Conservation (phyloP, 2,797 vertebrate genomes). For the Notolepis coatsorum region DNA sequence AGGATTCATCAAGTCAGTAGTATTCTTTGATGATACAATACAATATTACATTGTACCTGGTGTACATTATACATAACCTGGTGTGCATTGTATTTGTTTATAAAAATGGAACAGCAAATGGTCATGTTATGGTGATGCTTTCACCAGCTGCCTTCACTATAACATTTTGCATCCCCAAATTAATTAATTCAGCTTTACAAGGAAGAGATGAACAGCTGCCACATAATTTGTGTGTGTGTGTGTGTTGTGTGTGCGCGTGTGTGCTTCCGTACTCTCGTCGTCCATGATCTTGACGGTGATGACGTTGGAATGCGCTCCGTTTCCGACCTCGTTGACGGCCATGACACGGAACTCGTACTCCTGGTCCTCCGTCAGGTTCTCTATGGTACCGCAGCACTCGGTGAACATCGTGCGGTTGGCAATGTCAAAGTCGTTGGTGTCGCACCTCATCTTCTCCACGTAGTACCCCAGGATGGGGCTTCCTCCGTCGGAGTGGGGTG, state of each 20-base stretch:
- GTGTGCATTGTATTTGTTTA: too few species aligned
- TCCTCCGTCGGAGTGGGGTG: constrained; percentile 90
- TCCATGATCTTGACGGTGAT: constrained; percentile 92
- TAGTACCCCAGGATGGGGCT: constrained; percentile 92
- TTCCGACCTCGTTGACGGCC: constrained; percentile 91
- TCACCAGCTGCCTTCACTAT: too few species aligned
- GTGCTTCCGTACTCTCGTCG: constrained; percentile 86
- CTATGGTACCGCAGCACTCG: constrained; percentile 81
- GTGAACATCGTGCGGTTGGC: constrained; percentile 90
- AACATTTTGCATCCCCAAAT: too few species aligned
- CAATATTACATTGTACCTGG: background rate
- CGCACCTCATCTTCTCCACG: constrained; percentile 94
- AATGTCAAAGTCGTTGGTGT: constrained; percentile 90
- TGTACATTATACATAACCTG: background rate
- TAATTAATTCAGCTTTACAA: too few species aligned
- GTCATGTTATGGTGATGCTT: too few species aligned
- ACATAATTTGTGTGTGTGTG: too few species aligned
- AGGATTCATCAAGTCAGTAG: background rate
- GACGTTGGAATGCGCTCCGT: constrained; percentile 90
- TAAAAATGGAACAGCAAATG: too few species aligned
- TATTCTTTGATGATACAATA: background rate
- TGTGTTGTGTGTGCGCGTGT: too few species aligned
- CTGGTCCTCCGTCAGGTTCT: constrained; percentile 91
- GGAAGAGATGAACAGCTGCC: too few species aligned
- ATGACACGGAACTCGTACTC: constrained; percentile 96